A percentile compares a stretch with the other conserved stretches of the same genome.
phyloP scores from a whole-genome alignment of 1,140 invertebrate genomes.

The Drosophila suzukii region DNA sequence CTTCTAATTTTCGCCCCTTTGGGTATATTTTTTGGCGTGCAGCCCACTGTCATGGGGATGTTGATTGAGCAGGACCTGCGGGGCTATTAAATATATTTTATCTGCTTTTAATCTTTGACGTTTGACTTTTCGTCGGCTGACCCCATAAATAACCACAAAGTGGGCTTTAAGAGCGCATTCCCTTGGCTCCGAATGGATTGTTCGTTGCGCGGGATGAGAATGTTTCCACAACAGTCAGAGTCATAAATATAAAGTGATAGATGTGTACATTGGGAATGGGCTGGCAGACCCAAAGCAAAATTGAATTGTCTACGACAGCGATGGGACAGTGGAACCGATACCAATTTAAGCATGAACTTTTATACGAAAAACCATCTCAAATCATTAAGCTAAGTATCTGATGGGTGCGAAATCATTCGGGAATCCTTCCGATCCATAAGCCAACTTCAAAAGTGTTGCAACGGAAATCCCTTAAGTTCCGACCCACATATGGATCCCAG shows the following conservation, averaged over 20 bases:
- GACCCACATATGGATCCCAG: constrained; percentile 18
- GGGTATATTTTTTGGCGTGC: not conserved
- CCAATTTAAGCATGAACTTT: not conserved
- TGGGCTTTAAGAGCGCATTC: constrained; percentile 72
- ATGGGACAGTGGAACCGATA: not conserved
- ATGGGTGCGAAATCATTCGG: not conserved
- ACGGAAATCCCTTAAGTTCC: constrained; percentile 19
- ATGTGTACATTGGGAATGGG: constrained; percentile 35
- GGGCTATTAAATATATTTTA: constrained; percentile 82
- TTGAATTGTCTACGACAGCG: constrained; percentile 31
- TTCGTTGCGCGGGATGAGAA: constrained; percentile 21
- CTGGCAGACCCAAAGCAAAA: constrained; percentile 16
- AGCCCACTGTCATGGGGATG: constrained; percentile 19
- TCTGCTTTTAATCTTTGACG: constrained; percentile 80
- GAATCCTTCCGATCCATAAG: constrained; percentile 27
- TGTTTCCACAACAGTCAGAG: constrained; percentile 47
- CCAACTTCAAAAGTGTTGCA: constrained; percentile 18
- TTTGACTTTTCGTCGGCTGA: constrained; percentile 77
- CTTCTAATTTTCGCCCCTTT: constrained; percentile 24
- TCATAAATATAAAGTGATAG: constrained; percentile 82
- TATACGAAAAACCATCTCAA: constrained; percentile 1
- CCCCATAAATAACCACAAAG: constrained; percentile 82
- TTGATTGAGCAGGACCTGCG: constrained; percentile 23
- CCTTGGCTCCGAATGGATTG: constrained; percentile 50
- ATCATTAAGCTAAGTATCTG: constrained; percentile 29